Conservation (phyloP, 2,113 vertebrate species). For the Alosa alosa region DNA sequence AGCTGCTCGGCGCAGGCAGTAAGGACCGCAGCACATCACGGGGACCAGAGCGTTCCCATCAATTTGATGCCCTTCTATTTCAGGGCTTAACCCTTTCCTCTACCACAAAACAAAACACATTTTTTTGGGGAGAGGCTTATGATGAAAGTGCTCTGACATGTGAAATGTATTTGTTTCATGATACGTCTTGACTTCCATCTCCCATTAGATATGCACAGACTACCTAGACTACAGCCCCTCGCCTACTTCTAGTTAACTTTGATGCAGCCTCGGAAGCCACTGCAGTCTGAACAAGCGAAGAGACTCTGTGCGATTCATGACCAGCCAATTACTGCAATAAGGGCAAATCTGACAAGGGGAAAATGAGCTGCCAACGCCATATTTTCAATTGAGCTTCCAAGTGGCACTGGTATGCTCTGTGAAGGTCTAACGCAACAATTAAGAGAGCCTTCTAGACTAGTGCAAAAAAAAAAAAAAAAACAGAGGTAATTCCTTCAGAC, state of each 20-base stretch:
- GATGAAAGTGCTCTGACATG: background rate
- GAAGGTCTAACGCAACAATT: constrained; percentile 9
- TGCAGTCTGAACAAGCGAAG: constrained; percentile 2
- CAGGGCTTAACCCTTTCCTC: constrained; percentile 29
- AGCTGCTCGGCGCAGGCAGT: constrained; percentile 67
- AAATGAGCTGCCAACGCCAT: constrained; percentile 39
- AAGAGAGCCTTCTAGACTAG: background rate
- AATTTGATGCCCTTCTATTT: constrained; percentile 22
- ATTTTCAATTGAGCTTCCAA: constrained; percentile 36
- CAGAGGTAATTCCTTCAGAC: background rate
- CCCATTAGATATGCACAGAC: background rate
- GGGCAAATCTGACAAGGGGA: constrained; percentile 28
- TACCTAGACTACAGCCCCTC: background rate
- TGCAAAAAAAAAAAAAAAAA: background rate
- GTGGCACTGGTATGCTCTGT: constrained; percentile 18
- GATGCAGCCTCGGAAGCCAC: background rate
- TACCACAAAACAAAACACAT: background rate
- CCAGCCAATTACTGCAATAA: constrained; percentile 43
- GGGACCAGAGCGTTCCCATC: constrained; percentile 47
- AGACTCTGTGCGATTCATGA: constrained; percentile 22
- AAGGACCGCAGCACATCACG: constrained; percentile 62
- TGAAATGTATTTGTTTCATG: background rate
- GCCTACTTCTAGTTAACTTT: background rate
- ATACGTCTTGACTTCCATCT: background rate
- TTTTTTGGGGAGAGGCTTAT: background rate